Evolutionary conservation across 2,113 vertebrate species (phyloP), one percentile per base, ranked within the genome.

Genomic region (Lota lota): DNA sequence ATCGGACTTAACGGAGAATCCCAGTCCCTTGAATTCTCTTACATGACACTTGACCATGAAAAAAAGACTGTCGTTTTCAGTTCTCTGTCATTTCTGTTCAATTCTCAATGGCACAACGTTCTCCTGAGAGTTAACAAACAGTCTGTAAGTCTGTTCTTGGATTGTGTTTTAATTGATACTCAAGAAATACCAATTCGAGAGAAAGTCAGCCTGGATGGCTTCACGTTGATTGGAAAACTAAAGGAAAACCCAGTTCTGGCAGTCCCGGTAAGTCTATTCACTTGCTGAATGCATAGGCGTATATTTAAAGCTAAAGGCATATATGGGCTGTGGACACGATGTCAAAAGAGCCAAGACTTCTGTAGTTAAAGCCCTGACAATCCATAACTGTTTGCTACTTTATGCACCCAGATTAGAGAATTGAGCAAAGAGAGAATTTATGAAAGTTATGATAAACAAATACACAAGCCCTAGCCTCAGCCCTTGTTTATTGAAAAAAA

Each of bases 71-170:
- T 87, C 22, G 85, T 82, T 8, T 97, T 96, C 85, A 79, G 90
- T 16, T 85, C 88, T 51, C 74, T 93, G 69, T 83, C 90, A 16
- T 92, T 89, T 73, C 88, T 97, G 28, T 98, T 96, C 79, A 91
- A 95, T 77, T 94, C 95, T 17, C 90, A 91, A 15, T 96, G 95
- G 93, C 95, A 97, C 85, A 92, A 89, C 50, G 63, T 96, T 69
- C 89, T 94, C 79, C 89, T 97, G 60, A 90, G 93, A 0, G 91
- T 96, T 73, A 92, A 92, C 75, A 91, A 82, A 66, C 85, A 24
- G 18, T 89, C 84, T 0, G 88, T 94, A 3, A 91, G 90, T 1
- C 93, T 97, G 67, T 93, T 90, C 6, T 80, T 96, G 63, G 94
- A 97, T 85, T 97, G 94, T 62, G 81, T 85, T 33, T 87, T 71